Conservation (phyloP, 2,113 vertebrate genomes). For the Mormoops blainvillei region DNA sequence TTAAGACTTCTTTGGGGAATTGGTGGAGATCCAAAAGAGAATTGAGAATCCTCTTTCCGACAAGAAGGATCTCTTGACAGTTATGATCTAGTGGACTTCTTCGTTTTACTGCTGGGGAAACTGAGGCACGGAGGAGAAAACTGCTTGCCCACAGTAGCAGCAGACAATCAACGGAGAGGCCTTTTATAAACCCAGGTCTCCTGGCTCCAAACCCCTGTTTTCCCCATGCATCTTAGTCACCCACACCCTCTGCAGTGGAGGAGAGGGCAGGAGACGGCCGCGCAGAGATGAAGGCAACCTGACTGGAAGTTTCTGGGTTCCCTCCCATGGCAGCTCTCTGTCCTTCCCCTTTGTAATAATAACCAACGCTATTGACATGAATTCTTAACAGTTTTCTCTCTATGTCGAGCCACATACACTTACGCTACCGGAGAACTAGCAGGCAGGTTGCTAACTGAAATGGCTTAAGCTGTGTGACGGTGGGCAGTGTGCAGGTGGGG, state of each 20-base stretch:
- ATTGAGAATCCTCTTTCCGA: rapidly evolving
- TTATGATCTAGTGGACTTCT: not conserved
- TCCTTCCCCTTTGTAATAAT: not conserved
- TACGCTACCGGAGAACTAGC: rapidly evolving
- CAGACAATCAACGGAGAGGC: not conserved
- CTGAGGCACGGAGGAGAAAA: not conserved
- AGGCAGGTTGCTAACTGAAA: not conserved
- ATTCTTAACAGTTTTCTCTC: not conserved
- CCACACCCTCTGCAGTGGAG: not conserved
- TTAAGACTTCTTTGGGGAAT: not conserved
- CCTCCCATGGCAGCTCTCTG: not conserved
- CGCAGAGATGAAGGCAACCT: not conserved
- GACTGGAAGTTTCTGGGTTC: not conserved
- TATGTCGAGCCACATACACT: not conserved
- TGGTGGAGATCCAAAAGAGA: too few species aligned
- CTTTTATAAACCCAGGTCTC: not conserved
- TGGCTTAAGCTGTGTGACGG: rapidly evolving
- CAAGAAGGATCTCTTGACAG: not conserved
- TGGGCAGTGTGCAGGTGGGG: too few species aligned
- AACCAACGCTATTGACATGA: not conserved
- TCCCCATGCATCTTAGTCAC: not conserved
- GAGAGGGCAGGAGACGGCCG: not conserved
- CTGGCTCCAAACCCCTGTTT: not conserved
- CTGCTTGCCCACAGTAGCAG: not conserved
- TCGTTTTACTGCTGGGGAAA: not conserved